Evolutionary conservation across 1,140 invertebrate species (phyloP).

Genomic region (Drosophila sulfurigaster): DNA sequence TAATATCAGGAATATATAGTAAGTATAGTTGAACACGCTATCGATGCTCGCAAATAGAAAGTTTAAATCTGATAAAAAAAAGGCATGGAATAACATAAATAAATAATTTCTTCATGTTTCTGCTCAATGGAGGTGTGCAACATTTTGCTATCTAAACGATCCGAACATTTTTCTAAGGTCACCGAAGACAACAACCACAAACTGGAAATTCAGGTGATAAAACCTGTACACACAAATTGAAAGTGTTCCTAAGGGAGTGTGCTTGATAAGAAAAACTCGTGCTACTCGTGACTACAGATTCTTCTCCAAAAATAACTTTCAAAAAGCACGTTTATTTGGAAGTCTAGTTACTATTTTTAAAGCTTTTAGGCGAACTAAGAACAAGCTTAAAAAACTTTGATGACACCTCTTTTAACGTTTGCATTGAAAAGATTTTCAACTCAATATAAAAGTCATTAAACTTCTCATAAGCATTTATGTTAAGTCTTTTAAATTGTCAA

Average conservation of each 20-base stretch:
- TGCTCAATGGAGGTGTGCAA: background rate
- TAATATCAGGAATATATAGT: slow-evolving; percentile 46
- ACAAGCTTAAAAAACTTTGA: too few species aligned
- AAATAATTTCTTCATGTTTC: background rate
- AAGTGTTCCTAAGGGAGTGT: background rate
- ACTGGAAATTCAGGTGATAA: background rate
- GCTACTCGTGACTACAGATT: background rate
- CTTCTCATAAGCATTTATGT: too few species aligned
- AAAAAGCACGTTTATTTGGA: background rate
- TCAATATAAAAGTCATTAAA: too few species aligned
- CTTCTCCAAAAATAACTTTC: background rate
- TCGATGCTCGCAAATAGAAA: slow-evolving; percentile 11
- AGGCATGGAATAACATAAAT: background rate
- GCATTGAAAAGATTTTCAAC: too few species aligned
- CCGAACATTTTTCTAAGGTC: background rate
- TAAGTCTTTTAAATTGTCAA: too few species aligned
- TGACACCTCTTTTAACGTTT: too few species aligned
- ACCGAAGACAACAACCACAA: background rate
- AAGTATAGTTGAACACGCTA: slow-evolving; percentile 42
- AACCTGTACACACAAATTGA: background rate
- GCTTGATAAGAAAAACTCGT: background rate
- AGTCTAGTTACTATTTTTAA: background rate
- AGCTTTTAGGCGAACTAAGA: too few species aligned
- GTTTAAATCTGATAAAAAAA: slow-evolving; percentile 16
- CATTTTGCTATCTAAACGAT: background rate